Evolutionary conservation across 2,888 invertebrate species (phyloP).

Genomic region (Agrotis puta): DNA sequence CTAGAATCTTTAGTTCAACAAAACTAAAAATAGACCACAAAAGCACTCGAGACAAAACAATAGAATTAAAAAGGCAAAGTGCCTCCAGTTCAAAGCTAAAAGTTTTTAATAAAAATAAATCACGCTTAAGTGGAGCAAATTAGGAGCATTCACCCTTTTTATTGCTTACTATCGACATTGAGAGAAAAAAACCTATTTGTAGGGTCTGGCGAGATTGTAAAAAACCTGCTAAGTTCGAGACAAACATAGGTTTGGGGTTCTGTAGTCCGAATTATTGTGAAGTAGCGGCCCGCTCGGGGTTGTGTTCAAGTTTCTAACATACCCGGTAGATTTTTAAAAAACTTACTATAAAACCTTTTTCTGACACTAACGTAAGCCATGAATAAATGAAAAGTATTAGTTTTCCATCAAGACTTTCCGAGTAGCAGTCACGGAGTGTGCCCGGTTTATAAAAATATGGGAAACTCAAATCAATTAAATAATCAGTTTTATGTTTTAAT

Average conservation of each 20-base stretch:
- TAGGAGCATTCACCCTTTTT: slow-evolving; percentile 68
- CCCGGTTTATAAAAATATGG: too few relatives aligned
- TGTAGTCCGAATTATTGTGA: neutral
- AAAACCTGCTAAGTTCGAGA: slow-evolving; percentile 35
- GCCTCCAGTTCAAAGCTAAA: slow-evolving; percentile 40
- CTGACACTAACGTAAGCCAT: too few relatives aligned
- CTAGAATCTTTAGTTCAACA: slow-evolving; percentile 7
- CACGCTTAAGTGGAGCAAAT: slow-evolving; percentile 61
- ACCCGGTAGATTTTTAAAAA: too few relatives aligned
- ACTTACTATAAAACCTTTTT: too few relatives aligned
- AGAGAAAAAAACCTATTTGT: slow-evolving; percentile 61
- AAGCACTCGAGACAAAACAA: slow-evolving; percentile 25
- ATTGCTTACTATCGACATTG: slow-evolving; percentile 60
- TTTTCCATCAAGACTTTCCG: too few relatives aligned
- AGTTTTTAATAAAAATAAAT: slow-evolving; percentile 66
- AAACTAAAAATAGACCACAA: slow-evolving; percentile 25
- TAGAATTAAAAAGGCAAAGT: slow-evolving; percentile 49
- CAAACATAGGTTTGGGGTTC: slow-evolving; percentile 14
- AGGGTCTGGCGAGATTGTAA: slow-evolving; percentile 63
- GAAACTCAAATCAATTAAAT: too few relatives aligned
- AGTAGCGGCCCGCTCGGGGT: too few relatives aligned
- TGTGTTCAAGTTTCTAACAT: too few relatives aligned
- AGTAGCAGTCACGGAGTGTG: too few relatives aligned
- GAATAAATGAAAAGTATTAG: too few relatives aligned
- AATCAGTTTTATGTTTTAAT: too few relatives aligned